These are phyloP conservation scores for Microcebus ravelobensis DNA, from an alignment of 2,113 vertebrate genomes.

Conservation along the genomic window DNA sequence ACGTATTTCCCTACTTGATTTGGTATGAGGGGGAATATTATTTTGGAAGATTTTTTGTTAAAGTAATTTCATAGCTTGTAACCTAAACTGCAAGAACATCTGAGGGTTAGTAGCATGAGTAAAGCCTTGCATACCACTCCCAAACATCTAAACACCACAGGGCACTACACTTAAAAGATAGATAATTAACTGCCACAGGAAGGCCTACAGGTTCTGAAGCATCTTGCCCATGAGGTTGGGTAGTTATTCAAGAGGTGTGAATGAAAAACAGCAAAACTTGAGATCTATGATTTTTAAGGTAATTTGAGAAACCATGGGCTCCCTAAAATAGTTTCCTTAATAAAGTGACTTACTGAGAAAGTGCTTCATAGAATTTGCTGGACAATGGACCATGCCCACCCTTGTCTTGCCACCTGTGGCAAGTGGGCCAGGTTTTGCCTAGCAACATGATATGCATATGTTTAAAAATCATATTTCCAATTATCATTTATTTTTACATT, in stretches of 20 bases:
- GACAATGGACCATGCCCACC: neutral
- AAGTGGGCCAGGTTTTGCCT: neutral
- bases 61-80: conserved; percentile 16
- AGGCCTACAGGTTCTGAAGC: neutral
- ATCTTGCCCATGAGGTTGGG: neutral
- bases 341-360: neutral
- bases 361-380: neutral
- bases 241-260: neutral
- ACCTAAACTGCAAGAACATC: neutral
- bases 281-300: neutral
- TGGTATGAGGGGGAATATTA: neutral
- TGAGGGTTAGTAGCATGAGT: neutral
- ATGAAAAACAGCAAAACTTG: neutral
- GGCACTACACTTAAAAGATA: neutral
- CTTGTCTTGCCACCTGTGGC: neutral
- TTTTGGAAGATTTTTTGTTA: conserved; percentile 37
- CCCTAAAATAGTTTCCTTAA: neutral
- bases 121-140: neutral
- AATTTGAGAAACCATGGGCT: neutral
- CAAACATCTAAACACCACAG: neutral
- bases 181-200: neutral
- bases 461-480: conserved; percentile 29
- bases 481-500: neutral
- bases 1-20: neutral
- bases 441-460: neutral